Percentiles rank a stretch among this genome's conserved stretches.
Evolutionary conservation across 2,797 vertebrate genomes (phyloP).

Genomic region (Coreius guichenoti): DNA sequence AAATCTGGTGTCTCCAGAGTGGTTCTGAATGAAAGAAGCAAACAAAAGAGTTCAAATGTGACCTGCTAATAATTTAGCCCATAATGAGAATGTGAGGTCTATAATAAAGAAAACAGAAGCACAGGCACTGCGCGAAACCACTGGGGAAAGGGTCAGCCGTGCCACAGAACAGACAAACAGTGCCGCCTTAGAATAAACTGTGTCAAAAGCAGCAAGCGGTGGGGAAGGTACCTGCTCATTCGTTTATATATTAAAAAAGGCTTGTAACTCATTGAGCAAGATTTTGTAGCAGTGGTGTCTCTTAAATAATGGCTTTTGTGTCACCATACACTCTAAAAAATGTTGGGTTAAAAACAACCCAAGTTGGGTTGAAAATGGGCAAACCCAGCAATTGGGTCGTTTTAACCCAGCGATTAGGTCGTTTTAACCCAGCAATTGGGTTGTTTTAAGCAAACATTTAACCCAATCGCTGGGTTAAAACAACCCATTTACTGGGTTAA

Average conservation of each 20-base stretch:
- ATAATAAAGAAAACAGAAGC: slow-evolving; percentile 35
- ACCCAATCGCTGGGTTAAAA: no score
- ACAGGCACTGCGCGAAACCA: background rate
- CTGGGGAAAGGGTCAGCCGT: background rate
- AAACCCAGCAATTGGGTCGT: no score
- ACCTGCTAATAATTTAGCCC: slow-evolving; percentile 46
- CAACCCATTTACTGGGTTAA: no score
- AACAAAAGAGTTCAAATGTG: slow-evolving; percentile 55
- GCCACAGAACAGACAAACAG: background rate
- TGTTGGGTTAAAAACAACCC: no score
- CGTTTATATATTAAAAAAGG: background rate
- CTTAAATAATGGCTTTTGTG: background rate
- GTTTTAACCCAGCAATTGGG: no score
- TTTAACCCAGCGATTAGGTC: no score
- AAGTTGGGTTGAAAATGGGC: no score
- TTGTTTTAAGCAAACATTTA: no score
- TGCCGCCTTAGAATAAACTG: background rate
- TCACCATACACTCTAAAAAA: background rate
- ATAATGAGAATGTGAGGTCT: slow-evolving; percentile 45
- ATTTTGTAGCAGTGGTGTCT: background rate
- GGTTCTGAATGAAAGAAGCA: slow-evolving; percentile 35
- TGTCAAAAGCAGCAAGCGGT: background rate
- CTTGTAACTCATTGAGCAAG: background rate
- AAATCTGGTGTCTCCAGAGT: slow-evolving; percentile 44
- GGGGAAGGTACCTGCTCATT: background rate